Base-by-base conservation (phyloP, 2,113 vertebrate species). In the Pollachius pollachius region DNA sequence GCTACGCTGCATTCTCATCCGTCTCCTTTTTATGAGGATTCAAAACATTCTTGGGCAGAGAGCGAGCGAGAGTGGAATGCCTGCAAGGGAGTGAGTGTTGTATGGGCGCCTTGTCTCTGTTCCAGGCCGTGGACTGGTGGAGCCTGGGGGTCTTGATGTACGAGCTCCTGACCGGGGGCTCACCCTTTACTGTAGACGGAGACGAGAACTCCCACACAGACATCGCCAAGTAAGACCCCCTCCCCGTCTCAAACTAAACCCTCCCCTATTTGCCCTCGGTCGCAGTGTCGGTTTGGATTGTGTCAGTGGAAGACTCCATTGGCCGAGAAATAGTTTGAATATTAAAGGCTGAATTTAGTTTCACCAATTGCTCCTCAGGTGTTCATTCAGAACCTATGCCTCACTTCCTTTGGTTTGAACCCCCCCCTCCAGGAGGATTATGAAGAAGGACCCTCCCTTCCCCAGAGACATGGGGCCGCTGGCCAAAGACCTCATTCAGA, bases 41-140 rank as follows among this genome's bases (percentile, higher is more conserved):
- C 17, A 60, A 5, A 12, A 23, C 19, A 27, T 27, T 25, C 15
- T 15, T 13, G 1, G 37, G 11, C 37, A 41, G 41, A 48, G 41
- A 48, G 41, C 7, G 41, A 12, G 41, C 1, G 41, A 48, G 41
- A 13, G 41, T 0, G 41, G 41, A 13, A 48, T 48, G 7, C 41
- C 41, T 48, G 41, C 41, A 12, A 48, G 41, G 41, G 11, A 25
- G 21, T 12, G 27, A 71, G 52, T 75, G 69, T 75, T 27, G 67
- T 30, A 0, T 70, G 59, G 37, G 15, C 69, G 52, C 70, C 30
- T 30, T 30, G 67, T 61, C 73, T 8, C 6, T 59, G 1, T 76
- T 87, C 19, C 84, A 99, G 97, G 96, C 96, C 34, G 97, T 99
- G 87, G 97, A 99, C 89, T 99, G 97, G 97, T 99, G 97, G 97